Evolutionary conservation across 2,797 vertebrate genomes (phyloP), one percentile per base, ranked within the genome.

Genomic region (Staurois parvus): DNA sequence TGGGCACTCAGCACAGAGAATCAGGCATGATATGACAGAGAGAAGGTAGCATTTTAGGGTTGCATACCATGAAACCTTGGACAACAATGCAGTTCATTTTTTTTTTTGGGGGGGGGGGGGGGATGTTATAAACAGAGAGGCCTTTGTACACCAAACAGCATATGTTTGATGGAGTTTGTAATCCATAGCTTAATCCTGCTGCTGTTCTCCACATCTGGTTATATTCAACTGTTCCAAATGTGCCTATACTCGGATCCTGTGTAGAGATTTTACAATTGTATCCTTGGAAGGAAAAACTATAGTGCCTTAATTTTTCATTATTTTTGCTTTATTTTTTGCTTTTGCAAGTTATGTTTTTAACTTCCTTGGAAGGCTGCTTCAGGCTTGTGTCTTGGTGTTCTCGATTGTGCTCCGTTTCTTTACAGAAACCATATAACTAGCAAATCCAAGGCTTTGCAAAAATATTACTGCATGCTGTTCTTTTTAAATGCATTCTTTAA

Each of bases 181-280:
- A 86, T 86, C 80, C 56, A 83, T 30, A 79, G 45, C 59, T 48
- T 86, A 86, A 83, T 86, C 80, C 68, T 82, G 56, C 73, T 86
- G 85, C 67, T 86, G 80, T 83, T 86, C 85, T 74, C 80, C 56
- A 86, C 85, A 86, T 83, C 85, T 86, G 85, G 75, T 77, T 86
- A 72, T 76, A 86, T 72, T 86, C 69, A 86, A 28, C 67, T 45
- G 45, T 64, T 86, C 56, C 68, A 68, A 86, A 79, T 83, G 68
- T 30, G 72, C 74, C 52, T 42, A 52, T 83, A 62, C 74, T 76
- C 75, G 79, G 56, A 82, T 72, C 72, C 80, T 73, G 48, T 37
- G 70, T 72, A 83, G 64, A 82, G 48, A 62, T 62, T 59, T 70
- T 69, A 40, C 19, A 69, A 86, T 69, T 70, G 72, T 74, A 86